Evolutionary conservation across 2,888 invertebrate genomes (phyloP), one percentile per base, ranked within the genome.

Genomic region (Bombylius major): DNA sequence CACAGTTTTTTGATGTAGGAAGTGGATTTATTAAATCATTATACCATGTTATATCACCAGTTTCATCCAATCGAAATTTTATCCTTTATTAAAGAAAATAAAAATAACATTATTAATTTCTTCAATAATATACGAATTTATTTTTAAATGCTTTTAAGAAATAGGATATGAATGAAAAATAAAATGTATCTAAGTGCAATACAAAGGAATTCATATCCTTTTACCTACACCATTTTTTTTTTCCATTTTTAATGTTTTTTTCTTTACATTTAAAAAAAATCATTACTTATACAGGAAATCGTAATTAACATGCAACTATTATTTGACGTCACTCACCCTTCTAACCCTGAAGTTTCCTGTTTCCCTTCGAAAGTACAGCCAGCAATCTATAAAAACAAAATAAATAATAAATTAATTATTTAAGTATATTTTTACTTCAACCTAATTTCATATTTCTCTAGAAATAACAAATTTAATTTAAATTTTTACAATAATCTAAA

Each of bases 11-110:
- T 55, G 65, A 63, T 45, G 39, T 64, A 57, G 70, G 68, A 57
- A 67, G 61, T 11, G 70, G 69, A 58, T 80, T 79, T 54, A 70
- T 66, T 49, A 78, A 72, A 59, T 81, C 74, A 62, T 77, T 79
- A 59, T 69, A 72, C 82, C 82, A 83, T 8, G 77, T 78, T 8
- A 83, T 82, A 70, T 83, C 82, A 44, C 82, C 82, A 62, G 75
- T 78, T 62, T 81, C 80, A 65, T 82, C 81, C 63, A 84, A 61
- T 8, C 71, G 68, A 62, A 73, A 73, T 63, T 69, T 71, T 13
- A 70, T 69, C 42, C 70, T 71, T 53, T 75, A 23, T 53, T 75
- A 23, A 3, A 23, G 23, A 23, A 77, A 64, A 56, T 44, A 56
- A 55, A 51, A 53, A 53, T 14, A 14, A 45, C 14, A 14, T 45